Conservation (phyloP, 1,140 invertebrate genomes). For the Dufourea novaeangliae region DNA sequence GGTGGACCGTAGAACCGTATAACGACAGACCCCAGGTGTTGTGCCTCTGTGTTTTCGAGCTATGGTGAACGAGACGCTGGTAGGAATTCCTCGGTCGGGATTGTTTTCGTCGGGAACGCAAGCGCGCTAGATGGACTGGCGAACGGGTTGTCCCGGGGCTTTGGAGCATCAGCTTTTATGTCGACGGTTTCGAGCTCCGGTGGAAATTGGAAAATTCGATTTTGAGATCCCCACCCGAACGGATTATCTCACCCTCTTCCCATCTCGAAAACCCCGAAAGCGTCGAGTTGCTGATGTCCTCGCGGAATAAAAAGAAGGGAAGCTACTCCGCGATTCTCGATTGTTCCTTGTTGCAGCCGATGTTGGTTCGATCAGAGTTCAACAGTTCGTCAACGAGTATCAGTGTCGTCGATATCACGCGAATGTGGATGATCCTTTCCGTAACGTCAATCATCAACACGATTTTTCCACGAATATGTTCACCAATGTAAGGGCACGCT, state of each 20-base stretch:
- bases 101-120: slow-evolving; percentile 23
- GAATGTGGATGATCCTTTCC: no score
- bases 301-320: not conserved
- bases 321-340: no score
- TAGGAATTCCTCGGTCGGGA: slow-evolving; percentile 6
- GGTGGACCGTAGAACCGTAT: slow-evolving; percentile 18
- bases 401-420: no score
- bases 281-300: not conserved
- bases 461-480: no score
- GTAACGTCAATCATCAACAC: no score
- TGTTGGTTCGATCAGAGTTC: no score
- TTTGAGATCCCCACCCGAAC: not conserved
- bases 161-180: slow-evolving; percentile 20
- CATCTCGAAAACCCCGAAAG: no score
- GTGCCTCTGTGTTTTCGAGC: no score
- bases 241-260: not conserved
- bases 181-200: slow-evolving; percentile 18
- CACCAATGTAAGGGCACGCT: no score
- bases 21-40: slow-evolving; percentile 48
- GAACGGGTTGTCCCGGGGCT: slow-evolving; percentile 17
- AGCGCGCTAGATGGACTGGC: not conserved
- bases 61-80: no score
- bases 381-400: no score
- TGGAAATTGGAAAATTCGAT: slow-evolving; percentile 39
- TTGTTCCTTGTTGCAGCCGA: no score